Percentiles rank a stretch among this genome's conserved stretches.
phyloP scores from a whole-genome alignment of 1,140 invertebrate species.

The Limonius californicus region DNA sequence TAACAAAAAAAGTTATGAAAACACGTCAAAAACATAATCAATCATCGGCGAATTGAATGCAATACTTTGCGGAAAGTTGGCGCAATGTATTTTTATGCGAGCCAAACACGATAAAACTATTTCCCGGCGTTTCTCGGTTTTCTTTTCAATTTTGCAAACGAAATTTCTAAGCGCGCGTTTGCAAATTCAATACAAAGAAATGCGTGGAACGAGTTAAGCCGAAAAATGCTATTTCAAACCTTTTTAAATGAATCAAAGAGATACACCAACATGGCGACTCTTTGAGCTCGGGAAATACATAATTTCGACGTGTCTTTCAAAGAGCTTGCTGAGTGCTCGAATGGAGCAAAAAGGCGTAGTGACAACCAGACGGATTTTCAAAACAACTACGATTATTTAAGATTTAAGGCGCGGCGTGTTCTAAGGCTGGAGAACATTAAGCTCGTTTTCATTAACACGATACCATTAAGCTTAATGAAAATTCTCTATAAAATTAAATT shows the following conservation, averaged over 20 bases:
- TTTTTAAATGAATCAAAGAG: too few relatives aligned
- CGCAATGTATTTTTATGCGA: background rate
- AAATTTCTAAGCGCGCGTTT: background rate
- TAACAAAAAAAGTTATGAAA: background rate
- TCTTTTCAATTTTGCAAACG: background rate
- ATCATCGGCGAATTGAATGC: background rate
- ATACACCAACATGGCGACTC: too few relatives aligned
- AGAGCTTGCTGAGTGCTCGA: too few relatives aligned
- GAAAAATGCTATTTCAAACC: too few relatives aligned
- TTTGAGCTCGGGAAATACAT: background rate
- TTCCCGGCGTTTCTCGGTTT: background rate
- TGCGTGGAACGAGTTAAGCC: too few relatives aligned
- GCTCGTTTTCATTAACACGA: conserved; percentile 6
- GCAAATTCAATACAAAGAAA: background rate
- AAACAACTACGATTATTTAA: background rate
- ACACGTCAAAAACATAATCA: background rate
- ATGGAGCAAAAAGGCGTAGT: too few relatives aligned
- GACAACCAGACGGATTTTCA: too few relatives aligned
- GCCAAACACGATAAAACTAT: conserved; percentile 1
- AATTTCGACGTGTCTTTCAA: background rate
- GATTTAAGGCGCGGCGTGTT: conserved; percentile 1
- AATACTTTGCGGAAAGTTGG: background rate
- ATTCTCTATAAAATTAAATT: conserved; percentile 7
- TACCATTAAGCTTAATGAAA: conserved; percentile 13
- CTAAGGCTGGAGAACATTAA: background rate